Evolutionary conservation across 1,140 invertebrate genomes (phyloP).

Genomic region (Brachionus koreanus): DNA sequence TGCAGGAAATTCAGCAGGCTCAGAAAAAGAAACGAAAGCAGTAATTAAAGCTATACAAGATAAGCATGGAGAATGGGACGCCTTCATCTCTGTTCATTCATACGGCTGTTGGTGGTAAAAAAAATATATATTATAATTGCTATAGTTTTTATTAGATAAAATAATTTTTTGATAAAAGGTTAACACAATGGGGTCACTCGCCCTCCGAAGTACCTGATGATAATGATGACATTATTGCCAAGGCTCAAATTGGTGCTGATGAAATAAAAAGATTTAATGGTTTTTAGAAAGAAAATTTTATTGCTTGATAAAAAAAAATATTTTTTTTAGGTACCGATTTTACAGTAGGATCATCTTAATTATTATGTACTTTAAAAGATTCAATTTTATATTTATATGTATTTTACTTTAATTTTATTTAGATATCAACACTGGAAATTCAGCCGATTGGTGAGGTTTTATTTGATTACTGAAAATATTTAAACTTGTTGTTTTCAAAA

Average conservation of each 20-base stretch:
- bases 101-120: not conserved
- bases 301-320: too few relatives aligned
- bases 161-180: slow-evolving; percentile 19
- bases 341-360: not conserved
- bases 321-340: not conserved
- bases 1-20: not conserved
- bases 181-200: slow-evolving; percentile 9
- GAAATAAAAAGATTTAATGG: not conserved
- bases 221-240: not conserved
- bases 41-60: not conserved
- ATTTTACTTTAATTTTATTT: not conserved
- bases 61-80: not conserved
- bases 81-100: slow-evolving; percentile 37
- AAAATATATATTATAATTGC: not conserved
- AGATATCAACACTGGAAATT: not conserved
- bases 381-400: too few relatives aligned
- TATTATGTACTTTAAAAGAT: slow-evolving; percentile 26
- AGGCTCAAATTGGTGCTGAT: slow-evolving; percentile 4
- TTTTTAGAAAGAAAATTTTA: too few relatives aligned
- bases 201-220: not conserved
- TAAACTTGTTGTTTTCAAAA: slow-evolving; percentile 26
- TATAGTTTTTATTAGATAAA: too few relatives aligned
- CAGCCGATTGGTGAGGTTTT: not conserved
- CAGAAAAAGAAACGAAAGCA: slow-evolving; percentile 29
- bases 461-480: not conserved